A percentile compares a stretch with the other conserved stretches of the same genome.
Conservation (phyloP, 2,113 vertebrate species). For the Proteles cristata region DNA sequence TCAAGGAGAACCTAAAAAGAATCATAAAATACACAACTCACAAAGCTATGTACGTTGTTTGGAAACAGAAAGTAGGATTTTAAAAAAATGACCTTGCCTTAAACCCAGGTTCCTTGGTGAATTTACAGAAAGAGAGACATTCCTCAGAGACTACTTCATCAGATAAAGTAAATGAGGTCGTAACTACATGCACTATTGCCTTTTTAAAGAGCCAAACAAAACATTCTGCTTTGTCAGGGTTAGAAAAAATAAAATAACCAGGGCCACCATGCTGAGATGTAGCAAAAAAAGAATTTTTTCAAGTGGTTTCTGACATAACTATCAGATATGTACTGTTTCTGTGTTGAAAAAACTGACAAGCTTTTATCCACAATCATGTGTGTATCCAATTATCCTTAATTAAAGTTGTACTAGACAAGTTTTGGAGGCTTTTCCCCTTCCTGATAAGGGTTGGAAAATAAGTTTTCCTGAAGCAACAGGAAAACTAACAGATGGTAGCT, state of each 20-base stretch:
- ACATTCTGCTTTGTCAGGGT: conserved; percentile 72
- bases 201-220: conserved; percentile 72
- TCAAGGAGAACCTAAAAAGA: conserved; percentile 31
- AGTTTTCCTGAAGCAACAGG: conserved; percentile 50
- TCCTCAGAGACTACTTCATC: conserved; percentile 68
- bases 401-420: conserved; percentile 29
- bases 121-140: conserved; percentile 62
- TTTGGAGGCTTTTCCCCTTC: not conserved
- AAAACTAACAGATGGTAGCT: not conserved
- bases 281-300: conserved; percentile 32
- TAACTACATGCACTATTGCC: conserved; percentile 57
- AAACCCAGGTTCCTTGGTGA: conserved; percentile 52
- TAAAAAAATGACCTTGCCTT: conserved; percentile 3
- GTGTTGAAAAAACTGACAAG: conserved; percentile 35
- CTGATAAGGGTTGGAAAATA: conserved; percentile 19
- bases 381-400: conserved; percentile 66
- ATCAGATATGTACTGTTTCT: conserved; percentile 26
- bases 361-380: conserved; percentile 23
- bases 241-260: conserved; percentile 65
- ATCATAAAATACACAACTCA: conserved; percentile 16
- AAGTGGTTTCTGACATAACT: conserved; percentile 49
- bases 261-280: conserved; percentile 51
- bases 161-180: conserved; percentile 70
- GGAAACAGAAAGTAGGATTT: conserved; percentile 55
- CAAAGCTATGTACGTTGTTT: not conserved